Conservation (phyloP, 2,797 vertebrate genomes). For the Lates japonicus region DNA sequence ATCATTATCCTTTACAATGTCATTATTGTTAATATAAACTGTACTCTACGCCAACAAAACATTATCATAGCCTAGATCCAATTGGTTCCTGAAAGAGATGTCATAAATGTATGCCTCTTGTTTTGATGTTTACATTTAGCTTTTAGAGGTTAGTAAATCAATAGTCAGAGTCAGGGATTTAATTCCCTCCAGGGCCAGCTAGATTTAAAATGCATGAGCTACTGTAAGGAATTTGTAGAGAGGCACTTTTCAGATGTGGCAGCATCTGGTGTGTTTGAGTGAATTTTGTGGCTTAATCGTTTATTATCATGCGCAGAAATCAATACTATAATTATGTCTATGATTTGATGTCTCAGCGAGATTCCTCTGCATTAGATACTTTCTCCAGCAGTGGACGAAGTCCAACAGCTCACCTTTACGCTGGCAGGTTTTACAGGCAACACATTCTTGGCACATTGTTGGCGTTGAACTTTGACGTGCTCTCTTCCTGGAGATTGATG, state of each 20-base stretch:
- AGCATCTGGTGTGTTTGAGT: slow-evolving; percentile 10
- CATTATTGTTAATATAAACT: slow-evolving; percentile 10
- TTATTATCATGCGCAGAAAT: slow-evolving; percentile 9
- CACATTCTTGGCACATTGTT: slow-evolving; percentile 58
- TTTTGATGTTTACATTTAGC: slow-evolving; percentile 30
- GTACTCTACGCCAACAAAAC: background rate
- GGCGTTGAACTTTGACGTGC: slow-evolving; percentile 59
- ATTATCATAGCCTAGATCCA: background rate
- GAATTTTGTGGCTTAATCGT: background rate
- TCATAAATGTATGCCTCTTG: background rate
- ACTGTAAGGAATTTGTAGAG: slow-evolving; percentile 20
- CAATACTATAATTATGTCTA: background rate
- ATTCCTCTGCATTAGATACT: slow-evolving; percentile 8
- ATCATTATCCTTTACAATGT: slow-evolving; percentile 4
- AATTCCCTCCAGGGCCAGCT: background rate
- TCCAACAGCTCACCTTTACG: slow-evolving; percentile 18
- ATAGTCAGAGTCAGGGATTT: slow-evolving; percentile 2
- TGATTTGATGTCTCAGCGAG: slow-evolving; percentile 8
- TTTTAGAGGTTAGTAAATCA: slow-evolving; percentile 33
- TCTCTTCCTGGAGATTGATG: slow-evolving; percentile 58
- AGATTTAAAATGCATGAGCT: slow-evolving; percentile 44
- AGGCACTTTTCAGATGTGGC: slow-evolving; percentile 10
- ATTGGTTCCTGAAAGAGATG: background rate
- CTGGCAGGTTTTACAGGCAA: slow-evolving; percentile 31
- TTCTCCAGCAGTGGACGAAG: background rate